Percentiles rank a stretch among this genome's conserved stretches.
These are phyloP conservation scores for Hyles euphorbiae DNA, from an alignment of 1,140 invertebrate species.

Conservation along the genomic window DNA sequence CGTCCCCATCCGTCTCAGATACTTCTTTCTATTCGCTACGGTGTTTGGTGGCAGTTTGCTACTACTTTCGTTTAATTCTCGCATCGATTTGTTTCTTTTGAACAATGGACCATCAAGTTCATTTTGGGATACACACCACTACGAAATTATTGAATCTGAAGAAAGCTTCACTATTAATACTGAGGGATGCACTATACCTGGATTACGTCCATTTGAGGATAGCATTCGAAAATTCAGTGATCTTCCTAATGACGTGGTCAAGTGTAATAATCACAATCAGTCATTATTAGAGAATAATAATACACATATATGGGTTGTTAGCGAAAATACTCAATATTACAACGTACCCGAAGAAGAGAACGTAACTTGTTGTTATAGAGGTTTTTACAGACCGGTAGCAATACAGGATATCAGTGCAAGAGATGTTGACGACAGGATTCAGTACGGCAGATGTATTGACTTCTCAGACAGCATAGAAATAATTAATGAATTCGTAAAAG, in stretches of 20 bases:
- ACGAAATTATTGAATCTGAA: conserved; percentile 26
- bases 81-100: conserved; percentile 36
- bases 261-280: conserved; percentile 46
- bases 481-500: conserved; percentile 78
- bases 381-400: conserved; percentile 76
- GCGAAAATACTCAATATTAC: conserved; percentile 72
- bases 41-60: conserved; percentile 47
- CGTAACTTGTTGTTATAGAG: conserved; percentile 78
- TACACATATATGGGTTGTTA: conserved; percentile 76
- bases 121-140: conserved; percentile 26
- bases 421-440: conserved; percentile 60
- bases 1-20: conserved; percentile 25
- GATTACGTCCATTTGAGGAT: conserved; percentile 82
- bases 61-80: conserved; percentile 46
- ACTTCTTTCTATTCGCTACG: conserved; percentile 38
- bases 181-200: conserved; percentile 86
- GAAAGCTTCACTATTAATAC: conserved; percentile 80
- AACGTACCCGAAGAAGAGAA: conserved; percentile 66
- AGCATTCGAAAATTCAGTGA: conserved; percentile 67
- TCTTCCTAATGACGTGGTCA: conserved; percentile 50
- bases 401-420: conserved; percentile 48
- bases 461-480: conserved; percentile 65
- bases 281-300: conserved; percentile 79
- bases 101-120: conserved; percentile 34
- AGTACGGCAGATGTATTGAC: conserved; percentile 59